Evolutionary conservation across 2,797 vertebrate species (phyloP).

Genomic region (Danionella dracula): DNA sequence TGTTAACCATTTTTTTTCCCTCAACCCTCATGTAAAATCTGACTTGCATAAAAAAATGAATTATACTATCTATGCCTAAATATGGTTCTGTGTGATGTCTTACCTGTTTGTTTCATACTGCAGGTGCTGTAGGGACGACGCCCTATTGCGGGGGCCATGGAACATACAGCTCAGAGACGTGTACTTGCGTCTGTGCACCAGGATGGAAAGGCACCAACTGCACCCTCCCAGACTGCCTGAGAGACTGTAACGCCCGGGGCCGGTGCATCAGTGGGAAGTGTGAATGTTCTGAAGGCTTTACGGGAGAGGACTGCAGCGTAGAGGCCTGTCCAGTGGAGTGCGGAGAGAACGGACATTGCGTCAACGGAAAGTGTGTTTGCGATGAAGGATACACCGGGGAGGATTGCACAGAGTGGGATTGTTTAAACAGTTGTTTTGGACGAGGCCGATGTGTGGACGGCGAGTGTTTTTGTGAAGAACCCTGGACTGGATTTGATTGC

Average conservation of each 20-base stretch:
- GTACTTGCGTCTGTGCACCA: constrained; percentile 75
- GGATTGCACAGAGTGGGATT: constrained; percentile 76
- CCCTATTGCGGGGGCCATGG: constrained; percentile 85
- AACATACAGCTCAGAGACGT: constrained; percentile 79
- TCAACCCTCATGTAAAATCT: too few relatives aligned
- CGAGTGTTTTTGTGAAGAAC: constrained; percentile 77
- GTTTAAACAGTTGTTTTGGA: constrained; percentile 77
- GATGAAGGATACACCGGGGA: constrained; percentile 71
- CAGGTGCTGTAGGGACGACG: constrained; percentile 77
- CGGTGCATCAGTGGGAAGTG: constrained; percentile 80
- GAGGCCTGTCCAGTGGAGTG: constrained; percentile 73
- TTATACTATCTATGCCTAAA: too few relatives aligned
- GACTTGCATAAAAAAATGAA: too few relatives aligned
- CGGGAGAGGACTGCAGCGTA: constrained; percentile 71
- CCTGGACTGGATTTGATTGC: constrained; percentile 85
- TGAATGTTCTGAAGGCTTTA: constrained; percentile 80
- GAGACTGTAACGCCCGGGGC: constrained; percentile 79
- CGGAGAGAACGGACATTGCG: constrained; percentile 69
- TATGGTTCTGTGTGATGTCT: background rate
- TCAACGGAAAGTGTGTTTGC: constrained; percentile 75
- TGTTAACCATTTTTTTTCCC: too few relatives aligned
- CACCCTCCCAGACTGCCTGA: constrained; percentile 71
- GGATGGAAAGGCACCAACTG: constrained; percentile 85
- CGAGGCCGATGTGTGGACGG: constrained; percentile 79
- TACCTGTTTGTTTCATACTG: background rate